Conservation (phyloP, 2,113 vertebrate species). For the Colaptes auratus region DNA sequence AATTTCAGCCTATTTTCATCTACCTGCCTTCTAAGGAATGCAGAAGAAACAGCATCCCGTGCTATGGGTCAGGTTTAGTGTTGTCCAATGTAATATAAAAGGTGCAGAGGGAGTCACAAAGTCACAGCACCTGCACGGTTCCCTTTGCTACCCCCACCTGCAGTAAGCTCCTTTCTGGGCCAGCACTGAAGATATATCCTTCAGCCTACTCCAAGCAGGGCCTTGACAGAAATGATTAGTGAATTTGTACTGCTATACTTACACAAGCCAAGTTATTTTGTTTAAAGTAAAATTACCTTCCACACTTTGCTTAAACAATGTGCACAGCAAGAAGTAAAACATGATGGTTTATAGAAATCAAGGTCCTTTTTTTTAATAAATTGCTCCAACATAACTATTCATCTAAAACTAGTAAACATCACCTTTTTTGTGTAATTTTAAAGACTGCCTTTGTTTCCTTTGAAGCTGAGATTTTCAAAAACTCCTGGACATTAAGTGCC, state of each 20-base stretch:
- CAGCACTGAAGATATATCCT: not conserved
- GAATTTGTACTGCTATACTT: not conserved
- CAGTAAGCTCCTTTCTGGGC: rapidly evolving
- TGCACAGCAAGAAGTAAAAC: not conserved
- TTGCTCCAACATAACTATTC: not conserved
- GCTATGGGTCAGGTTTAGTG: not conserved
- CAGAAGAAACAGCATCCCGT: not conserved
- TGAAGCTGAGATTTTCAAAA: not conserved
- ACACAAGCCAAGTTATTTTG: not conserved
- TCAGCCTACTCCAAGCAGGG: not conserved
- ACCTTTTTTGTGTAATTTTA: not conserved
- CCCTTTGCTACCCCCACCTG: not conserved
- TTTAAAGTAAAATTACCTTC: not conserved
- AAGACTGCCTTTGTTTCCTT: not conserved
- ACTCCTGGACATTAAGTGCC: not conserved
- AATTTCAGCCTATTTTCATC: not conserved
- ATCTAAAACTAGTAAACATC: not conserved
- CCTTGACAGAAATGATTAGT: not conserved
- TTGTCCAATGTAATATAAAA: rapidly evolving
- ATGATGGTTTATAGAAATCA: not conserved
- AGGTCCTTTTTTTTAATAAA: not conserved
- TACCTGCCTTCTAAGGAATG: not conserved
- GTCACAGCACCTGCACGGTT: rapidly evolving
- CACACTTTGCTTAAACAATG: not conserved
- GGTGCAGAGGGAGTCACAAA: not conserved